phyloP scores from a whole-genome alignment of 2,113 vertebrate genomes.

The Datnioides undecimradiatus region DNA sequence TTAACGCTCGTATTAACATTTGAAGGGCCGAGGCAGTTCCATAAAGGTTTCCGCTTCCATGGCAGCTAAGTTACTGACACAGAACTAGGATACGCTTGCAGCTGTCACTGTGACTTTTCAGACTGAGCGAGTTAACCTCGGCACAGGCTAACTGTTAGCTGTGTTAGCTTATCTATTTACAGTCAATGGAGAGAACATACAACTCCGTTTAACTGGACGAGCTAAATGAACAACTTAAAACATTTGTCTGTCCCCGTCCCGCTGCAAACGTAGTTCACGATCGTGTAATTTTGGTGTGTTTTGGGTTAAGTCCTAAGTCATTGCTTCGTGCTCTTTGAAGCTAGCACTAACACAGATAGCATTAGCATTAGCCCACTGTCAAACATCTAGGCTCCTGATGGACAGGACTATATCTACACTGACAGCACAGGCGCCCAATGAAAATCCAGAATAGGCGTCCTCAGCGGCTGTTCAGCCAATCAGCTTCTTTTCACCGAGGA shows the following conservation, averaged over 20 bases:
- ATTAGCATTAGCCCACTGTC: constrained; percentile 72
- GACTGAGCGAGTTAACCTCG: constrained; percentile 28
- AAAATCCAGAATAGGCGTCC: neutral
- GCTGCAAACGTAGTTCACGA: fast-evolving
- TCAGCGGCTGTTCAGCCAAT: constrained; percentile 26
- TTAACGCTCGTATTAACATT: neutral
- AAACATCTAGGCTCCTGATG: constrained; percentile 1
- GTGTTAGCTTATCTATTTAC: constrained; percentile 47
- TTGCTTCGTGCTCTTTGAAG: constrained; percentile 5
- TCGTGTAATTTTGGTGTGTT: neutral
- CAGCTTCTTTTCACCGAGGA: neutral
- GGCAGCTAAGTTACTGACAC: neutral
- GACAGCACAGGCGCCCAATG: constrained; percentile 43
- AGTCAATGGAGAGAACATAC: constrained; percentile 40
- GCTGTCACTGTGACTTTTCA: constrained; percentile 30
- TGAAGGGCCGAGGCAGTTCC: neutral
- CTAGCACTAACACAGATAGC: constrained; percentile 33
- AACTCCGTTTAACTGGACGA: constrained; percentile 1
- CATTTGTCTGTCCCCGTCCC: neutral
- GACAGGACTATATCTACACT: neutral
- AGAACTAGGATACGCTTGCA: neutral
- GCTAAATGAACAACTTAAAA: neutral
- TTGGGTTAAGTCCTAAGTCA: neutral
- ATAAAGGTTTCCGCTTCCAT: neutral
- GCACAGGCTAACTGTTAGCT: constrained; percentile 53